A percentile compares a stretch with the other conserved stretches of the same genome.
These are phyloP conservation scores for Acanthurus lineatus DNA, from an alignment of 2,797 vertebrate genomes.

Conservation along the genomic window DNA sequence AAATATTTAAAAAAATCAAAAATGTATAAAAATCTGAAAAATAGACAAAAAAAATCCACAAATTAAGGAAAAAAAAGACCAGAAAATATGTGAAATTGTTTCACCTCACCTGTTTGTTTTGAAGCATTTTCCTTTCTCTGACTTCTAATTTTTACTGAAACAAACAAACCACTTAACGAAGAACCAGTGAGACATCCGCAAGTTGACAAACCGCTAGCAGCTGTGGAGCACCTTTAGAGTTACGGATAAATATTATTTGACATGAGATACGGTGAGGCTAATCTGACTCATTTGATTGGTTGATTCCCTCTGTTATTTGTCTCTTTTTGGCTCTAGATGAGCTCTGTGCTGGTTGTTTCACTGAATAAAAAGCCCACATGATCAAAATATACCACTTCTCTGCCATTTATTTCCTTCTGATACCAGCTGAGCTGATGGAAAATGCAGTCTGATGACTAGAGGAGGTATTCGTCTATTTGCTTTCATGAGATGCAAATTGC, in stretches of 20 bases:
- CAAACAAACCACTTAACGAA: conserved; percentile 18
- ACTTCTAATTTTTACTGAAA: conserved; percentile 38
- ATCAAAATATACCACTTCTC: conserved; percentile 26
- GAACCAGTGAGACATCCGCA: conserved; percentile 69
- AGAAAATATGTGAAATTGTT: not conserved
- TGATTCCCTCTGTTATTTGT: conserved; percentile 39
- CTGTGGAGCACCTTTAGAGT: not conserved
- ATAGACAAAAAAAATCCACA: not conserved
- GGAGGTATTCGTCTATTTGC: not conserved
- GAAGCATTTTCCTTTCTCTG: not conserved
- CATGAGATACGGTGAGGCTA: conserved; percentile 2
- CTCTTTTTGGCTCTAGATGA: not conserved
- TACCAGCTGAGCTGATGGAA: not conserved
- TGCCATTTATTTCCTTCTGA: not conserved
- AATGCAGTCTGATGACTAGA: not conserved
- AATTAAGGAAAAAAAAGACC: not conserved
- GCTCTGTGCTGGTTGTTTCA: conserved; percentile 60
- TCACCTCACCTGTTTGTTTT: conserved; percentile 3
- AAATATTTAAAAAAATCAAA: not conserved
- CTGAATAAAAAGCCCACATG: conserved; percentile 80
- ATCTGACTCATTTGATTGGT: conserved; percentile 39
- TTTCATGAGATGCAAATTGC: no score
- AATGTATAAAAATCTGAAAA: conserved; percentile 4
- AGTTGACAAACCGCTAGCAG: not conserved
- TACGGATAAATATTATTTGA: not conserved